Conservation (phyloP, 2,797 vertebrate genomes). For the Pipistrellus pipistrellus region DNA sequence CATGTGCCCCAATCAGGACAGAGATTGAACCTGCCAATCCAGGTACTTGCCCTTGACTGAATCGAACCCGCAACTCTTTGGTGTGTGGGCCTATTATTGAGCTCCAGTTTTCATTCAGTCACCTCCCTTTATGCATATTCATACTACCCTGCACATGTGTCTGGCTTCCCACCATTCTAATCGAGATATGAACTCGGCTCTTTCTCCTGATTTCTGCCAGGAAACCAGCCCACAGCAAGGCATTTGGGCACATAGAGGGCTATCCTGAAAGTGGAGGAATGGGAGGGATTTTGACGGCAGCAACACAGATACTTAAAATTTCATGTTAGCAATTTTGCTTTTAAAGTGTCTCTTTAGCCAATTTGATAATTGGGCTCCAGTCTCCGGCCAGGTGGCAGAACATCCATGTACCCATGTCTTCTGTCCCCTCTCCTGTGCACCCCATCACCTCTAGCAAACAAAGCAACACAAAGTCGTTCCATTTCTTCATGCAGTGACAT, state of each 20-base stretch:
- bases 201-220: background rate
- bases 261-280: background rate
- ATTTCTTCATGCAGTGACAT: background rate
- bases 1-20: too few species aligned
- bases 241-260: background rate
- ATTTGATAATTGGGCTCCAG: background rate
- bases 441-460: background rate
- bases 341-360: background rate
- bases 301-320: constrained; percentile 24
- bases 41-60: too few species aligned
- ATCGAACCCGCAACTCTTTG: too few species aligned
- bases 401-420: background rate
- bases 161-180: background rate
- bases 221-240: background rate
- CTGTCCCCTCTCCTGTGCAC: background rate
- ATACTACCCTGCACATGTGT: background rate
- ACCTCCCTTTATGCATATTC: background rate
- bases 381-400: background rate
- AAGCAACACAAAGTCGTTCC: background rate
- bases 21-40: too few species aligned
- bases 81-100: background rate
- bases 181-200: background rate
- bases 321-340: background rate
- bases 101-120: background rate
- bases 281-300: background rate